phyloP scores from a whole-genome alignment of 2,113 vertebrate genomes.

The Notarius quadriscutis region DNA sequence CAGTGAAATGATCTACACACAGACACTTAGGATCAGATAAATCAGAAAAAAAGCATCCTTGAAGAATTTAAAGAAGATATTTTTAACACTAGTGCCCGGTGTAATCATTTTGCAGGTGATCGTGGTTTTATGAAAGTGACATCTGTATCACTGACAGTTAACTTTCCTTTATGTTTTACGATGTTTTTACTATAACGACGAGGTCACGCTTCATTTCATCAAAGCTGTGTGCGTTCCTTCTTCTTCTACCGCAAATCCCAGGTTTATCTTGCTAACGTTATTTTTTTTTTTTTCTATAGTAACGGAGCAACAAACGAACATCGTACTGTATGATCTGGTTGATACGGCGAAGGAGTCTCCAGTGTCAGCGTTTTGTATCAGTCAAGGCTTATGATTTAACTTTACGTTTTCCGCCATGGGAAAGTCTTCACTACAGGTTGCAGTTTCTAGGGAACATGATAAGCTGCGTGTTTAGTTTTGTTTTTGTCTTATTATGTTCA shows the following conservation, averaged over 20 bases:
- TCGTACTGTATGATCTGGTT: too few species aligned
- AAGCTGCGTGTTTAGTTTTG: background rate
- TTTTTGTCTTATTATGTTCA: background rate
- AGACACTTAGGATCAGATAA: background rate
- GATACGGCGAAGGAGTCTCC: background rate
- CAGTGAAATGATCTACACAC: background rate
- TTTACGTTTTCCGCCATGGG: background rate
- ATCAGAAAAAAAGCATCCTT: background rate
- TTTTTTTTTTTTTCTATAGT: background rate
- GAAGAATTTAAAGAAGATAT: background rate
- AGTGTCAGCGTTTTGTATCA: background rate
- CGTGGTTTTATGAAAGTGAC: background rate
- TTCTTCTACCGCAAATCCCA: background rate
- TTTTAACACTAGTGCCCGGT: constrained; percentile 18
- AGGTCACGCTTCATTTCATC: background rate
- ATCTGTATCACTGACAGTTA: too few species aligned
- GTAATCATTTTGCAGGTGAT: background rate
- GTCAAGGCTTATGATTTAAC: background rate
- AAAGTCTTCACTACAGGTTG: background rate
- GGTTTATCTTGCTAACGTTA: background rate
- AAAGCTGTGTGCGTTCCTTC: background rate
- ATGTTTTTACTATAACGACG: background rate
- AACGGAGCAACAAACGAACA: background rate
- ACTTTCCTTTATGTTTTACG: background rate
- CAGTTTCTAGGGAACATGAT: background rate